Conservation (phyloP, 2,888 invertebrate genomes). For the Heliconius cydno region DNA sequence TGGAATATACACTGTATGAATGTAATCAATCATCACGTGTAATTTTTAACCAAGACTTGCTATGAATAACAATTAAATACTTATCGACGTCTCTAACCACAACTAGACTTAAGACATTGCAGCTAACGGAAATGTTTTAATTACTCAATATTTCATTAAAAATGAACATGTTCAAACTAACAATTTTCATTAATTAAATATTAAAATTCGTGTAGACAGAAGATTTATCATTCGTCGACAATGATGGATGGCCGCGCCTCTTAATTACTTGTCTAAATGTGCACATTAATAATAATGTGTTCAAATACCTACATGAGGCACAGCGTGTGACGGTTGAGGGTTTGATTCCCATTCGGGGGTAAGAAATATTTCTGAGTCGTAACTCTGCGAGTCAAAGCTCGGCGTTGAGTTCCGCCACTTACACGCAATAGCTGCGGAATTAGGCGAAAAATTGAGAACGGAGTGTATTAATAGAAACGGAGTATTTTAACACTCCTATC, state of each 20-base stretch:
- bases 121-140: not conserved
- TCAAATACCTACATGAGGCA: not conserved
- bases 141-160: not conserved
- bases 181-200: conserved; percentile 26
- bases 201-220: conserved; percentile 42
- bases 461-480: no score
- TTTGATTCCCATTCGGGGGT: no score
- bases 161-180: conserved; percentile 4
- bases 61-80: not conserved
- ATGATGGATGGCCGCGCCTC: conserved; percentile 52
- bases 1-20: no score
- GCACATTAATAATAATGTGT: conserved; percentile 19
- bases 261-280: conserved; percentile 49
- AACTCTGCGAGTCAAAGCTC: no score
- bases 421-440: no score
- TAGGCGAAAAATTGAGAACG: no score
- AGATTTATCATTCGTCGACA: conserved; percentile 55
- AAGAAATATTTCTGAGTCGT: no score
- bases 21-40: no score
- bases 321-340: no score
- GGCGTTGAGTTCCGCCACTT: no score
- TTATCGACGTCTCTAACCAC: not conserved
- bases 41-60: no score
- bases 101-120: not conserved
- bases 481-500: no score